Conservation (phyloP, 1,140 invertebrate species). For the Dendroctonus ponderosae region DNA sequence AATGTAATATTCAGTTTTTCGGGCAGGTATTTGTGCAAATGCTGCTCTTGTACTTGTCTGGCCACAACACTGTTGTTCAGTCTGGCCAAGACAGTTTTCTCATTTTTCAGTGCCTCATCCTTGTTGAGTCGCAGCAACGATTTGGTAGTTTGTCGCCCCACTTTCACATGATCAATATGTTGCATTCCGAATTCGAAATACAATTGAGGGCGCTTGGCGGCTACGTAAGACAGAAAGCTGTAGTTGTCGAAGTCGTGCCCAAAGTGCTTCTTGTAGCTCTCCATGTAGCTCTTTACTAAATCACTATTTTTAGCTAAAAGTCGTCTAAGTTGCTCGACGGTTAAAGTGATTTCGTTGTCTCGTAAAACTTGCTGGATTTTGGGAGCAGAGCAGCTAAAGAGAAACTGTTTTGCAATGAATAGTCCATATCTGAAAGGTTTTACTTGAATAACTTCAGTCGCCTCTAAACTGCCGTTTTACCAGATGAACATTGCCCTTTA, state of each 20-base stretch:
- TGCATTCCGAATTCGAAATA: conserved; percentile 12
- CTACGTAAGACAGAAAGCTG: conserved; percentile 11
- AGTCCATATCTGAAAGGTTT: conserved; percentile 24
- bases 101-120: conserved; percentile 14
- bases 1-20: background rate
- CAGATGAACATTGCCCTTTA: background rate
- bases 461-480: background rate
- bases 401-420: conserved; percentile 7
- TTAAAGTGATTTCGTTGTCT: conserved; percentile 11
- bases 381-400: conserved; percentile 17
- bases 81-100: background rate
- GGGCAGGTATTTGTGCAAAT: conserved; percentile 15
- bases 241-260: conserved; percentile 2
- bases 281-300: conserved; percentile 17
- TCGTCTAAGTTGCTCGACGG: conserved; percentile 15
- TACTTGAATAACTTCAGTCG: background rate
- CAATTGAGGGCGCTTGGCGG: conserved; percentile 11
- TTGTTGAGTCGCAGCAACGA: conserved; percentile 2
- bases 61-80: conserved; percentile 2
- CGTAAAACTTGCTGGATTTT: conserved; percentile 10
- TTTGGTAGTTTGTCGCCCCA: conserved; percentile 17
- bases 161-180: background rate
- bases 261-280: conserved; percentile 9
- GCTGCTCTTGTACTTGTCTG: conserved; percentile 9
- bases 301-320: conserved; percentile 16